Percentiles rank a stretch among this genome's conserved stretches.
Evolutionary conservation across 2,113 vertebrate genomes (phyloP).

Genomic region (Clinocottus analis): DNA sequence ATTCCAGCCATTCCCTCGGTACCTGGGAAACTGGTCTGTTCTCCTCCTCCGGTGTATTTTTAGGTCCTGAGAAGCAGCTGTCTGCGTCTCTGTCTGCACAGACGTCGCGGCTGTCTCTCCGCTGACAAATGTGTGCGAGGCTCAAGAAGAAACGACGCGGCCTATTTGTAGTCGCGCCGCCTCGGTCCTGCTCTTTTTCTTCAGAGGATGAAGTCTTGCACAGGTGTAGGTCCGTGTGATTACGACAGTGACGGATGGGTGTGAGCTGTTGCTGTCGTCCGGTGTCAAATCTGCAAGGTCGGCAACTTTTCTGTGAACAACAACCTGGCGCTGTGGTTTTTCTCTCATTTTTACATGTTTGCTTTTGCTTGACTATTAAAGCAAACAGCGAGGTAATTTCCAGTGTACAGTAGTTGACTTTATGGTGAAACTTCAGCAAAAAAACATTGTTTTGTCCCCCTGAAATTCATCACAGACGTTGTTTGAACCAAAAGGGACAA

Average conservation of each 20-base stretch:
- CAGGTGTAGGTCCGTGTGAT: slow-evolving; percentile 36
- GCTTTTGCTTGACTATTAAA: not conserved
- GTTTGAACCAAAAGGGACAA: not conserved
- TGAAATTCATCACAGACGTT: not conserved
- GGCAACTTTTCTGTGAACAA: slow-evolving; percentile 5
- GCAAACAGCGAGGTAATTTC: not conserved
- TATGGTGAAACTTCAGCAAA: not conserved
- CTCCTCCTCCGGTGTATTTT: slow-evolving; percentile 65
- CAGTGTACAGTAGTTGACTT: not conserved
- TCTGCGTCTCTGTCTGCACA: slow-evolving; percentile 35
- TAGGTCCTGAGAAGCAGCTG: slow-evolving; percentile 70
- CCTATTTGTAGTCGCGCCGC: not conserved
- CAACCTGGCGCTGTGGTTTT: not conserved
- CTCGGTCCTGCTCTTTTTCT: slow-evolving; percentile 2
- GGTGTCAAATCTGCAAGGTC: slow-evolving; percentile 18
- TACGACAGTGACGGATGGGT: slow-evolving; percentile 14
- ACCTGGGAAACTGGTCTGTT: slow-evolving; percentile 73
- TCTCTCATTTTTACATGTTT: slow-evolving; percentile 11
- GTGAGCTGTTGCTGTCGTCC: slow-evolving; percentile 7
- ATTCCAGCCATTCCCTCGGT: slow-evolving; percentile 76
- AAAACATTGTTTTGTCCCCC: not conserved
- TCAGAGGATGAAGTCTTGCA: slow-evolving; percentile 14
- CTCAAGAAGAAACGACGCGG: slow-evolving; percentile 17
- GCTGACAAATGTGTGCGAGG: slow-evolving; percentile 43
- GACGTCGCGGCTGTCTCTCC: slow-evolving; percentile 33